Base-by-base conservation (phyloP, 1,140 invertebrate species). In the Danaus plexippus region DNA sequence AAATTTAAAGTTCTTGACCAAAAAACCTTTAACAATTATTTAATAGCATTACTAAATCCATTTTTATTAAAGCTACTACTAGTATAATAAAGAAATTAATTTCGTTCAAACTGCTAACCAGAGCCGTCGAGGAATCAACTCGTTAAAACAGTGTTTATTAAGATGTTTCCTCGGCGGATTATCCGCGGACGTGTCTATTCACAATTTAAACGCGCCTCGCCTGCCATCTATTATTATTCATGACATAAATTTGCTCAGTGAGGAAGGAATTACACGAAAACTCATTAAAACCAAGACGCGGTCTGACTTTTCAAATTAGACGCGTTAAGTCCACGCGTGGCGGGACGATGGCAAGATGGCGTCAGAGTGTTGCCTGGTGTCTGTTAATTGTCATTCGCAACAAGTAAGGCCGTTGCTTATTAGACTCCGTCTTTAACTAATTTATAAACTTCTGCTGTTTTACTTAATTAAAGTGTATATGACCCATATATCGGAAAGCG, bases 241-340 rank as follows among this genome's bases (percentile, higher is more conserved):
- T 85, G 81, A 82, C 81, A 85, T 85, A 85, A 82, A 85, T 82
- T 82, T 82, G 77, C 69, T 73, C 69, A 58, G 73, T 75, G 71
- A 81, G 79, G 73, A 76, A 85, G 77, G 79, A 74, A 80, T 85
- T 85, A 85, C 75, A 74, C 75, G 79, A 85, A 85, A 85, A 85
- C 81, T 85, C 81, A 85, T 85, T 85, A 85, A 82, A 82, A 80
- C 73, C 54, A 71, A 77, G 77, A 82, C 79, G 81, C 79, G 79
- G 66, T 63, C 70, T 82, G 81, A 85, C 79, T 85, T 85, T 85
- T 81, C 80, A 85, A 85, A 85, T 75, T 76, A 82, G 81, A 85
- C 77, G 72, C 81, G 81, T 81, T 85, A 82, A 82, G 81, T 78
- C 79, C 81, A 85, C 81, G 81, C 79, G 81, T 85, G 78, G 77